Conservation (phyloP, 2,113 vertebrate genomes). For the Cebidichthys violaceus region DNA sequence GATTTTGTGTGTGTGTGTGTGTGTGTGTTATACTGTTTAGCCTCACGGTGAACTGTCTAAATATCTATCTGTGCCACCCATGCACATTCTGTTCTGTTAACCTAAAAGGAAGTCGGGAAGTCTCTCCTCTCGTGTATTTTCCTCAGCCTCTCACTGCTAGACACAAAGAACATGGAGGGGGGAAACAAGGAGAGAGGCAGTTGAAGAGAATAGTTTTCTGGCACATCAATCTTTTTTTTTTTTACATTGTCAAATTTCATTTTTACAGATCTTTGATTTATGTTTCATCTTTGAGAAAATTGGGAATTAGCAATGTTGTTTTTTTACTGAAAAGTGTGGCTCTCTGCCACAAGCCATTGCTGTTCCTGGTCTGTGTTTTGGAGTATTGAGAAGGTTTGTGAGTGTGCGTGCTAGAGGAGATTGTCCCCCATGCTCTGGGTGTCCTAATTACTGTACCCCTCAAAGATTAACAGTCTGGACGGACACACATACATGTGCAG, state of each 20-base stretch:
- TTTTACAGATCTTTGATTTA: not conserved
- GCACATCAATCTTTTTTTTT: not conserved
- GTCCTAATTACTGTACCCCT: constrained; percentile 46
- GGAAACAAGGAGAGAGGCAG: not conserved
- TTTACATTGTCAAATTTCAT: not conserved
- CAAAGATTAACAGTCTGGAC: constrained; percentile 42
- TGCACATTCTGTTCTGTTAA: constrained; percentile 28
- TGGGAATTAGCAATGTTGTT: not conserved
- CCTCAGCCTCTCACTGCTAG: not conserved
- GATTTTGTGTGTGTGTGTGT: constrained; percentile 30
- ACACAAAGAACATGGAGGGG: not conserved
- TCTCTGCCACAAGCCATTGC: constrained; percentile 11
- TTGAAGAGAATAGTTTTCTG: not conserved
- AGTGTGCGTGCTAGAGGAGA: constrained; percentile 1
- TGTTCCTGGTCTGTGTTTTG: constrained; percentile 33
- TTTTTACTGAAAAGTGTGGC: not conserved
- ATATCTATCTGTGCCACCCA: constrained; percentile 20
- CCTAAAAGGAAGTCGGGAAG: not conserved
- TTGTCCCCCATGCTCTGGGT: constrained; percentile 17
- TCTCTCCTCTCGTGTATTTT: not conserved
- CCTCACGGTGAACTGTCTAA: constrained; percentile 34
- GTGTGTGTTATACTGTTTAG: constrained; percentile 9
- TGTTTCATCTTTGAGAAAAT: not conserved
- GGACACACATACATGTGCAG: not conserved
- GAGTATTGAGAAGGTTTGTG: not conserved